Evolutionary conservation across 1,140 invertebrate genomes (phyloP).

Genomic region (Diachasmimorpha longicaudata): DNA sequence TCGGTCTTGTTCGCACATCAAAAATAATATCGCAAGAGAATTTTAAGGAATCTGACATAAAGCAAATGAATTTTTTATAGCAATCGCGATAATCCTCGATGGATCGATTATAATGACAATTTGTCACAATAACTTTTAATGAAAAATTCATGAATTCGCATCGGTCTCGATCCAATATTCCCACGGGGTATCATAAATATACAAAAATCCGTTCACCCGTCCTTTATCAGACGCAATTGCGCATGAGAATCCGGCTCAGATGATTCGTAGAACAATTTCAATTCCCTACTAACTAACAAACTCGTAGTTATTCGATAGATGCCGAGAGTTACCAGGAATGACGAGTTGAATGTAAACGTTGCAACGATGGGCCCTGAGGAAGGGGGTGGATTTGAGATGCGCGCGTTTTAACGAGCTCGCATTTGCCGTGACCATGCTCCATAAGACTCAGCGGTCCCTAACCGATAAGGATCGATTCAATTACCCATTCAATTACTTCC

Average conservation of each 20-base stretch:
- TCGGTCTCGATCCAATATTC: no score
- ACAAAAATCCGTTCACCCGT: neutral
- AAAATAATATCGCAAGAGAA: no score
- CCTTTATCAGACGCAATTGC: neutral
- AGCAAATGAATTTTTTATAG: no score
- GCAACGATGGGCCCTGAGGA: neutral
- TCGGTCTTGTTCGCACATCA: neutral
- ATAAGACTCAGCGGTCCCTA: constrained; percentile 43
- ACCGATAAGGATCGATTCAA: constrained; percentile 51
- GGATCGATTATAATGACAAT: no score
- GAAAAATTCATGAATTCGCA: no score
- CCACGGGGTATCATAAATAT: no score
- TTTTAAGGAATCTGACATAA: no score
- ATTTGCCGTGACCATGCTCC: constrained; percentile 49
- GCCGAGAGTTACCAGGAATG: neutral
- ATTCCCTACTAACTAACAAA: neutral
- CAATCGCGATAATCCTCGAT: no score
- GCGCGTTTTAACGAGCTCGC: constrained; percentile 37
- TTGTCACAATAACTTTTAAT: no score
- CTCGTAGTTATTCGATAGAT: constrained; percentile 1
- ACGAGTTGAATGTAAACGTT: constrained; percentile 7
- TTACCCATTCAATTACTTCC: constrained; percentile 52
- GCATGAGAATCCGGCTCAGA: neutral
- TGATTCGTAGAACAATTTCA: constrained; percentile 10
- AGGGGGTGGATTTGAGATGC: constrained; percentile 2